These are phyloP conservation scores for Neopelma chrysocephalum DNA, from an alignment of 2,797 vertebrate genomes.

Conservation along the genomic window DNA sequence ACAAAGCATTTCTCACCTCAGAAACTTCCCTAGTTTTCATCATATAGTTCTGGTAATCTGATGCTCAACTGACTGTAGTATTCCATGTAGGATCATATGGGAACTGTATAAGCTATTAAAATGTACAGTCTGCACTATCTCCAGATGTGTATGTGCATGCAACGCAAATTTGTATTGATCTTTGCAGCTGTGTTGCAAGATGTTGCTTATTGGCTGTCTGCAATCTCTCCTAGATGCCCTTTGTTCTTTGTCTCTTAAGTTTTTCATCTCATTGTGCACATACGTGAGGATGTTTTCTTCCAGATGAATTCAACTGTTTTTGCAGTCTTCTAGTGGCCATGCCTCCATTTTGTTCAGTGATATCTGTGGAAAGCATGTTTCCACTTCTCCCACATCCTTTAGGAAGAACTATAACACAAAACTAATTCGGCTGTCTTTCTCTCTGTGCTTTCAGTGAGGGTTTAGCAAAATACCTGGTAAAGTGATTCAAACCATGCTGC, in stretches of 20 bases:
- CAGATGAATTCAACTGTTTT: background rate
- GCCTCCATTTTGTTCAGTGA: background rate
- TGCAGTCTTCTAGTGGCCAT: background rate
- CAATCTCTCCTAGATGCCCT: background rate
- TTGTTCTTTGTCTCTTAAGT: slow-evolving; percentile 13
- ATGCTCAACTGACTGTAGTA: background rate
- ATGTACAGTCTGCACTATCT: background rate
- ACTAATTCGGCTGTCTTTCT: background rate
- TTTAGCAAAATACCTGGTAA: background rate
- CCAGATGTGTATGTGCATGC: background rate
- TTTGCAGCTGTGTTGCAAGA: slow-evolving; percentile 14
- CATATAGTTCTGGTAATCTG: background rate
- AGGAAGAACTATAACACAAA: background rate
- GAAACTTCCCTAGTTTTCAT: background rate
- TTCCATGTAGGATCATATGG: background rate
- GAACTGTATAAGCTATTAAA: background rate
- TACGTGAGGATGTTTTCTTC: background rate
- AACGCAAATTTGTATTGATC: background rate
- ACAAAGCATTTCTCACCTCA: background rate
- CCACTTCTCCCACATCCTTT: background rate
- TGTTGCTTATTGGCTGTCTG: background rate
- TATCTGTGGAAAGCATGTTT: background rate
- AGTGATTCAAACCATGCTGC: background rate
- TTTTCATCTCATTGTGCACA: background rate
- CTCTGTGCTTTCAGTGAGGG: background rate